Conservation (phyloP, 2,888 invertebrate genomes). For the Argyra leucocephala region DNA sequence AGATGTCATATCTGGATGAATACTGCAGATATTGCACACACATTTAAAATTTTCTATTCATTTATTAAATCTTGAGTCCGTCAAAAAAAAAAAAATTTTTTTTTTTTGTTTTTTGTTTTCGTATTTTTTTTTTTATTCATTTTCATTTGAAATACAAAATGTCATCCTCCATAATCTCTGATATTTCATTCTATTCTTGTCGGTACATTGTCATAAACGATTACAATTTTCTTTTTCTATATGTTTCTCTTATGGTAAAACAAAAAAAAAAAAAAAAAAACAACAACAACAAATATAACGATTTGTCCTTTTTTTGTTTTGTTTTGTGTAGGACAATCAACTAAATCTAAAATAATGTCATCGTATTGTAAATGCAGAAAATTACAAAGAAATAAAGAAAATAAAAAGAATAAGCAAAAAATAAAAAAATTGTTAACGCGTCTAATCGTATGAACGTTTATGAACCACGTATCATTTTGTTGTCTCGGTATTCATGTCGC, state of each 20-base stretch:
- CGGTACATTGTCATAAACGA: not conserved
- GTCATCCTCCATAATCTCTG: not conserved
- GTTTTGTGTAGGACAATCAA: too few species aligned
- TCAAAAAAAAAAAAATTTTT: too few species aligned
- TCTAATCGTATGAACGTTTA: not conserved
- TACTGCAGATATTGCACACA: too few species aligned
- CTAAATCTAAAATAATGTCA: too few species aligned
- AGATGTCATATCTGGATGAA: too few species aligned
- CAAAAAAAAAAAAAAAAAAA: not conserved
- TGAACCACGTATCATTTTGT: not conserved
- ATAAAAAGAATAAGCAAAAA: not conserved
- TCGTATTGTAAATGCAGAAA: not conserved
- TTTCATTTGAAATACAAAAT: not conserved
- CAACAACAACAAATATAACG: not conserved
- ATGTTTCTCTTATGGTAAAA: not conserved
- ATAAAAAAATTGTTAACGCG: not conserved
- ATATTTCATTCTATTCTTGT: not conserved
- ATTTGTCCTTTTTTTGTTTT: not conserved
- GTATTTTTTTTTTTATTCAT: not conserved
- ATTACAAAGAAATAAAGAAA: too few species aligned
- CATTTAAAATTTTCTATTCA: too few species aligned
- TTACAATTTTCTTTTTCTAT: not conserved
- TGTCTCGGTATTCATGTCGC: too few species aligned
- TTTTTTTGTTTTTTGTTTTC: not conserved
- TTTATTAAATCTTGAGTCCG: too few species aligned